Evolutionary conservation across 2,888 invertebrate species (phyloP).

Genomic region (Troides aeacus): DNA sequence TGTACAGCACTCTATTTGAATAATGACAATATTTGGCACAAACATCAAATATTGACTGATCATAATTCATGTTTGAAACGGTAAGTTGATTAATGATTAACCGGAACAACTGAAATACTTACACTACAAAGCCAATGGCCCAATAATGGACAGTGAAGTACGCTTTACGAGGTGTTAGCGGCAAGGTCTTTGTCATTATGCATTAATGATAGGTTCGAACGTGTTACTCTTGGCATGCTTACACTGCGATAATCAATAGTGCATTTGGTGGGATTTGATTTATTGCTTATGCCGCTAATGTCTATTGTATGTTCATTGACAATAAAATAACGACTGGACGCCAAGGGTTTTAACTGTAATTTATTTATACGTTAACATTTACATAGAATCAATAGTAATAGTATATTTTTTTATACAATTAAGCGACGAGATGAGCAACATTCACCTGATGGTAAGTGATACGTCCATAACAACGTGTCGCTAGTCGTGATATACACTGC

Average conservation of each 20-base stretch:
- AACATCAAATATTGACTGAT: neutral
- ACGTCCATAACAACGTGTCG: no score
- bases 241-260: conserved; percentile 33
- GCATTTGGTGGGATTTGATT: conserved; percentile 33
- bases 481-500: no score
- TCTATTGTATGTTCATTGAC: conserved; percentile 24
- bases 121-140: conserved; percentile 26
- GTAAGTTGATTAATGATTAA: conserved; percentile 21
- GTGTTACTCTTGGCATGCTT: conserved; percentile 28
- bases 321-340: conserved; percentile 4
- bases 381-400: neutral
- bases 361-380: neutral
- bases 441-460: no score
- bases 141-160: conserved; percentile 31
- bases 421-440: no score
- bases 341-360: neutral
- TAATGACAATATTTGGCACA: conserved; percentile 2
- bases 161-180: conserved; percentile 32
- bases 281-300: conserved; percentile 30
- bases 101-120: conserved; percentile 24
- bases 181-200: conserved; percentile 33
- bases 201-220: conserved; percentile 31
- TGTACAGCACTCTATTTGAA: neutral
- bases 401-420: neutral
- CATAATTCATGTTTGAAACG: conserved; percentile 5